A percentile compares a stretch with the other conserved stretches of the same genome.
Evolutionary conservation across 2,797 vertebrate genomes (phyloP).

Genomic region (Arremon aurantiirostris): DNA sequence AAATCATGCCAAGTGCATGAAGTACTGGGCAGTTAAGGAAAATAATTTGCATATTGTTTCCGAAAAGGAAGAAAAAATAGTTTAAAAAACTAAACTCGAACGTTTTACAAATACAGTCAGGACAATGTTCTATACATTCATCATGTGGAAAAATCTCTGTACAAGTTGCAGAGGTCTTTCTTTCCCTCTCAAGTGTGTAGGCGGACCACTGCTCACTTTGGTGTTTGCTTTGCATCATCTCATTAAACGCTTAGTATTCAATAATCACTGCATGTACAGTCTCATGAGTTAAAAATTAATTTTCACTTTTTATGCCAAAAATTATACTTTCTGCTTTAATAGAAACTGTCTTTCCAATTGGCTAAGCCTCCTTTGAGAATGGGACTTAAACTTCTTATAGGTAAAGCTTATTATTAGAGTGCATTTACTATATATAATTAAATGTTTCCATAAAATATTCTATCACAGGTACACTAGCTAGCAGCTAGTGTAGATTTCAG

Average conservation of each 20-base stretch:
- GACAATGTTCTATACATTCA: not conserved
- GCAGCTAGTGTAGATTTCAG: not conserved
- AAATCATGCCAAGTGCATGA: not conserved
- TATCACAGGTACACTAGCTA: not conserved
- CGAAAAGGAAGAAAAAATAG: not conserved
- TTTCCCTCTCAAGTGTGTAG: not conserved
- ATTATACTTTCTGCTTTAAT: not conserved
- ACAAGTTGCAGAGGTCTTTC: not conserved
- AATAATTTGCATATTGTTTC: not conserved
- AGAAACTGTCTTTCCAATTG: not conserved
- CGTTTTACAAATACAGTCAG: not conserved
- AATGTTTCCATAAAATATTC: not conserved
- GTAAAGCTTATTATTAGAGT: not conserved
- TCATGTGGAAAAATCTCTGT: fast-evolving
- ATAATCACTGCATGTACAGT: not conserved
- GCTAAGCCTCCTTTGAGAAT: not conserved
- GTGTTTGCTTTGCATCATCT: not conserved
- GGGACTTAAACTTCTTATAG: not conserved
- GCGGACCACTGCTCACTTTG: not conserved
- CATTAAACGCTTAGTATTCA: not conserved
- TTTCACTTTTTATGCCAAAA: not conserved
- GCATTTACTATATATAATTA: not conserved
- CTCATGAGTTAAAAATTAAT: not conserved
- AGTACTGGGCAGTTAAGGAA: not conserved
- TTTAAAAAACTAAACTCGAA: not conserved